Percentiles rank a stretch among this genome's conserved stretches.
Conservation (phyloP, 2,797 vertebrate genomes). For the Myotis pilosus region DNA sequence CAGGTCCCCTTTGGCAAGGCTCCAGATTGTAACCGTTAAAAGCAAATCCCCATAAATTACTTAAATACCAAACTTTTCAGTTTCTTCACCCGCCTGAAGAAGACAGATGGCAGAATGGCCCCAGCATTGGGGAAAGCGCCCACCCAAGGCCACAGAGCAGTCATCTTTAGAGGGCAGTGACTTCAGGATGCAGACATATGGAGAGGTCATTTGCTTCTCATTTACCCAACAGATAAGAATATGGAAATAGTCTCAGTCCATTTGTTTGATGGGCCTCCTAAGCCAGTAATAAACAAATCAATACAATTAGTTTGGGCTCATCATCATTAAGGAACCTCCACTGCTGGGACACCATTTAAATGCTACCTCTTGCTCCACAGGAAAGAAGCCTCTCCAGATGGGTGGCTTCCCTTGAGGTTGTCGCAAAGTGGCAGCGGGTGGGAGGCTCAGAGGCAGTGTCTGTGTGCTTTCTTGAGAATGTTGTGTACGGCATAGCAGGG, state of each 20-base stretch:
- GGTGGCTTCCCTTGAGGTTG: neutral
- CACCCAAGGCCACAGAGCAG: neutral
- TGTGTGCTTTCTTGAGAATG: neutral
- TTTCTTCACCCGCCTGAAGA: neutral
- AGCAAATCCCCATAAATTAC: neutral
- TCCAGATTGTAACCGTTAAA: slow-evolving; percentile 12
- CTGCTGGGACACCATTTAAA: slow-evolving; percentile 84
- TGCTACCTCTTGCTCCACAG: slow-evolving; percentile 81
- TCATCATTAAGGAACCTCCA: slow-evolving; percentile 85
- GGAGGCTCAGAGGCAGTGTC: neutral
- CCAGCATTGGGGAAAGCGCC: neutral
- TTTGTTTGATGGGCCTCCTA: slow-evolving; percentile 89
- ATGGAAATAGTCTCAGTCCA: slow-evolving; percentile 88
- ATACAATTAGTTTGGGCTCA: slow-evolving; percentile 89
- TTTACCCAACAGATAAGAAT: slow-evolving; percentile 87
- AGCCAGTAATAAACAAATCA: slow-evolving; percentile 88
- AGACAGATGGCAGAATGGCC: neutral
- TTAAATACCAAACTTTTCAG: neutral
- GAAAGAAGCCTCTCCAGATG: slow-evolving; percentile 73
- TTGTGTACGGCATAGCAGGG: neutral
- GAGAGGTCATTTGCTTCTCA: slow-evolving; percentile 85
- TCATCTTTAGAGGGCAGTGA: slow-evolving; percentile 75
- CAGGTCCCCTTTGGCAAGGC: slow-evolving; percentile 39
- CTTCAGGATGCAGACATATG: slow-evolving; percentile 81
- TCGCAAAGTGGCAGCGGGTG: neutral